Evolutionary conservation across 2,113 vertebrate genomes (phyloP), one percentile per base, ranked within the genome.

Genomic region (Boleophthalmus pectinirostris): DNA sequence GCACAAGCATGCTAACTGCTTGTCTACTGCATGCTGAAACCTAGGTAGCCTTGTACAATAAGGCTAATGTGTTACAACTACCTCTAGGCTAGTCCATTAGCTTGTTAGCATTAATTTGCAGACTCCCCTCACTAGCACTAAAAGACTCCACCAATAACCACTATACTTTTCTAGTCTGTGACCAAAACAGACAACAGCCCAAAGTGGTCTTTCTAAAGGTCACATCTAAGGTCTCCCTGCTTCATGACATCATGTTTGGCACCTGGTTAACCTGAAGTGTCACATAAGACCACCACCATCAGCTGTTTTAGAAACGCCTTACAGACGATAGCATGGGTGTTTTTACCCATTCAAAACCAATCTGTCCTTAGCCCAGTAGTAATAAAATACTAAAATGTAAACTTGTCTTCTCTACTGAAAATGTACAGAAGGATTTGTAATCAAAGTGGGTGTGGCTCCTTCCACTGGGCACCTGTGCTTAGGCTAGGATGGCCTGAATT

Each of bases 401-500:
- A 78, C 53, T 57, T 23, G 66, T 23, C 29, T 69, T 72, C 53
- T 60, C 73, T 78, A 67, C 43, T 53, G 11, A 68, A 78, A 75
- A 81, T 80, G 73, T 43, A 72, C 4, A 79, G 68, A 75, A 83
- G 53, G 45, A 78, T 82, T 85, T 83, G 85, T 82, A 89, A 75
- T 85, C 64, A 70, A 63, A 77, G 74, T 70, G 45, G 11, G 38
- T 21, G 63, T 54, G 38, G 3, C 73, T 74, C 63, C 70, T 75
- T 68, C 79, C 72, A 76, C 67, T 71, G 80, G 85, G 77, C 77
- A 92, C 86, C 89, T 89, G 89, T 91, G 88, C 89, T 90, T 86
- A 89, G 87, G 87, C 82, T 85, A 82, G 77, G 80, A 82, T 78
- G 84, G 72, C 83, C 60, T 53, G 63, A 78, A 72, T 46, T 57